These are phyloP conservation scores for Oncorhynchus mykiss DNA, from an alignment of 2,113 vertebrate genomes.

Conservation along the genomic window DNA sequence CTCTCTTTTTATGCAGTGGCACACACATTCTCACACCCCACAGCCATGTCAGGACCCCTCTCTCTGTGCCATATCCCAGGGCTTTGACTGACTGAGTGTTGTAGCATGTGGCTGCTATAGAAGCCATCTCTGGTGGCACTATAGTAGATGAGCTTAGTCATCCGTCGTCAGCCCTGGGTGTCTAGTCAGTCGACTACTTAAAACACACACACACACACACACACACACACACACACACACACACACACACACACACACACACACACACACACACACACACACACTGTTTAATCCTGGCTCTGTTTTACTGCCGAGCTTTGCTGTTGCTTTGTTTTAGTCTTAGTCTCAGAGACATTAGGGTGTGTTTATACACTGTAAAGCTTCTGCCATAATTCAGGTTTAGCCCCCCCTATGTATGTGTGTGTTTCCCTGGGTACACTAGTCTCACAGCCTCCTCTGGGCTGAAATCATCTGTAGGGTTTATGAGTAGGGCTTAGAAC, in stretches of 20 bases:
- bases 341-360: conserved; percentile 26
- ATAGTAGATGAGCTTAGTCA: neutral
- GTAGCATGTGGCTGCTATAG: neutral
- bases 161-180: neutral
- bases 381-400: neutral
- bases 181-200: neutral
- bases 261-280: neutral
- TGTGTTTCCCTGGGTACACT: conserved; percentile 4
- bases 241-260: neutral
- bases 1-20: too few species aligned
- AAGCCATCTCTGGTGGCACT: neutral
- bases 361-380: neutral
- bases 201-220: neutral
- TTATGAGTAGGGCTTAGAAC: neutral
- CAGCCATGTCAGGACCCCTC: neutral
- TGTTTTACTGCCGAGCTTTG: neutral
- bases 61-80: neutral
- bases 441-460: neutral
- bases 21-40: neutral
- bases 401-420: neutral
- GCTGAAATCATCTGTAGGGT: conserved; percentile 12
- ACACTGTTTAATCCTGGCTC: neutral
- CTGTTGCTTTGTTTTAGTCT: neutral
- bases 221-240: too few species aligned
- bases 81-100: neutral